A percentile compares a stretch with the other conserved stretches of the same genome.
Conservation (phyloP, 2,888 invertebrate genomes). For the Glomeris marginata region DNA sequence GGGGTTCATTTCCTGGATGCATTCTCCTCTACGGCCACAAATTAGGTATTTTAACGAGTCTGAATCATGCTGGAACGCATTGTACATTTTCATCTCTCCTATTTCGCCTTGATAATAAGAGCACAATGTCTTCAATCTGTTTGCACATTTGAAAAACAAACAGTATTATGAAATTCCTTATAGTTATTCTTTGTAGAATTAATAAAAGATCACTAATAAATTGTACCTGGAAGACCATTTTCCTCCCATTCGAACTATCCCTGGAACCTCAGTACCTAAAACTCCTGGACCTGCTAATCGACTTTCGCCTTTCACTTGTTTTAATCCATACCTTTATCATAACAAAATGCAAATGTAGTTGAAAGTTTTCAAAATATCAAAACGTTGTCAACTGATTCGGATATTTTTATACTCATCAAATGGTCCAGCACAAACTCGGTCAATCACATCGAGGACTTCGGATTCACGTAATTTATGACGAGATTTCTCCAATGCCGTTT, state of each 20-base stretch:
- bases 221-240: constrained; percentile 29
- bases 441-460: constrained; percentile 9
- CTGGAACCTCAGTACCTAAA: constrained; percentile 24
- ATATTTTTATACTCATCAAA: neutral
- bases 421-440: constrained; percentile 8
- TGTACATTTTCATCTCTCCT: constrained; percentile 3
- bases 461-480: constrained; percentile 9
- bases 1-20: too few relatives aligned
- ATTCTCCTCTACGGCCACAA: too few relatives aligned
- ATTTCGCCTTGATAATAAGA: neutral
- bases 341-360: neutral
- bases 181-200: too few relatives aligned
- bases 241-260: constrained; percentile 30
- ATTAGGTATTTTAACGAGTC: too few relatives aligned
- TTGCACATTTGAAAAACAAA: too few relatives aligned
- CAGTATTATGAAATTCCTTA: too few relatives aligned
- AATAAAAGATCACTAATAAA: too few relatives aligned
- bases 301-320: constrained; percentile 25
- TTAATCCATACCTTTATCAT: constrained; percentile 27
- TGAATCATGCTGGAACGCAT: too few relatives aligned
- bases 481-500: constrained; percentile 1
- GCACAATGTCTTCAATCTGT: too few relatives aligned
- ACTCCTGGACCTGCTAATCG: constrained; percentile 28
- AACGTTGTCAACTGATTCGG: neutral
- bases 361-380: neutral